Base-by-base conservation (phyloP, 2,888 invertebrate genomes). In the Cecidostiba fungosa region DNA sequence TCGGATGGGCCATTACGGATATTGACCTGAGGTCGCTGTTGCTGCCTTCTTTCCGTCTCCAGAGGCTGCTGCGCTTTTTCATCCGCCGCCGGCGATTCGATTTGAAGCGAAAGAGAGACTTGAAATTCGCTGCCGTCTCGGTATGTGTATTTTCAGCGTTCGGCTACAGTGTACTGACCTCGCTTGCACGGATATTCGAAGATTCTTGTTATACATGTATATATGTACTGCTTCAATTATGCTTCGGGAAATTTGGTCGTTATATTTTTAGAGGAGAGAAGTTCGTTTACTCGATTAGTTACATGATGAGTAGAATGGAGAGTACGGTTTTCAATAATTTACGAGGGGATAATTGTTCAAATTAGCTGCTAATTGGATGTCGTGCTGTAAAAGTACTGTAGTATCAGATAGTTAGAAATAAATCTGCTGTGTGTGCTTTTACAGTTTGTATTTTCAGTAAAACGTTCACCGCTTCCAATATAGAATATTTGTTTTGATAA, bases 1-100 rank as follows among this genome's bases (percentile, higher is more conserved):
- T 81, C 73, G 23, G 26, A 5, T 39, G 54, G 10, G 26, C 74
- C 62, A 81, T 74, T 73, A 81, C 62, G 43, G 47, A 47, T 81
- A 81, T 81, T 73, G 73, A 81, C 62, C 62, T 29, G 47, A 23
- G 74, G 29, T 47, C 43, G 70, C 62, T 19, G 43, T 66, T 47
- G 10, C n/a, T 47, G n/a, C 10, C 70, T n/a, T 70, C 39, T 70
- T 32, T 36, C 70, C 72, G 36, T 12, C 39, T 32, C 36, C n/a
- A n/a, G 19, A 70, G 39, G 19, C 39, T 39, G 72, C 69, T 32
- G 66, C 62, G 19, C 69, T 19, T 70, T 70, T 32, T n/a, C n/a
- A 14, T 70, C 36, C 32, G 19, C 36, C 32, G 19, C 54, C 54
- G 23, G n/a, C 23, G 54, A 59, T 59, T 59, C 70, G 70, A 70